These are phyloP conservation scores for Vireo griseus DNA, from an alignment of 2,797 vertebrate genomes.

Conservation along the genomic window DNA sequence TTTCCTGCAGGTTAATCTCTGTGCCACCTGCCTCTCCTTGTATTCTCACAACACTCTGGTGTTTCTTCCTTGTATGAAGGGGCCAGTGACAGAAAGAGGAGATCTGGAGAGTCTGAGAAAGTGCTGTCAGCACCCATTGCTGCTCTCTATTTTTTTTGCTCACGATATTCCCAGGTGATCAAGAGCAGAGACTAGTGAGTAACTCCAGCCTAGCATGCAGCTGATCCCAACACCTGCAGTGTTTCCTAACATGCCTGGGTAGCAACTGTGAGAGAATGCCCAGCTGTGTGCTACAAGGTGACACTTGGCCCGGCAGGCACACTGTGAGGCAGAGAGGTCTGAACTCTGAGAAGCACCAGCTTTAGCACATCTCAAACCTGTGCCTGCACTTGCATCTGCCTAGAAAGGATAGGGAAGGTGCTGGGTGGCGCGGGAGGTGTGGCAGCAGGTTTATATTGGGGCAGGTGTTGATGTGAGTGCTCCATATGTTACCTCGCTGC, in stretches of 20 bases:
- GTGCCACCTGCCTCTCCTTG: not conserved
- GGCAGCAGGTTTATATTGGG: not conserved
- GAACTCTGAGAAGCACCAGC: not conserved
- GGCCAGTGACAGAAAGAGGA: not conserved
- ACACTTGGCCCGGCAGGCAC: too few relatives aligned
- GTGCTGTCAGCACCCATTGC: not conserved
- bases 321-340: not conserved
- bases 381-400: accelerated
- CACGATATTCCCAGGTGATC: not conserved
- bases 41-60: not conserved
- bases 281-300: not conserved
- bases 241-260: not conserved
- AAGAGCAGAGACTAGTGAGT: not conserved
- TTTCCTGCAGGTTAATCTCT: not conserved
- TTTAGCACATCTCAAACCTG: not conserved
- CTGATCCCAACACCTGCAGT: not conserved
- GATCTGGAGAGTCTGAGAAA: not conserved
- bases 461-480: not conserved
- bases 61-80: not conserved
- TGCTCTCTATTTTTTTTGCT: not conserved
- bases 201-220: not conserved
- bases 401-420: accelerated
- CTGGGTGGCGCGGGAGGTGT: accelerated
- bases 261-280: not conserved
- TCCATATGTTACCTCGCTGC: not conserved